Conservation (phyloP, 2,888 invertebrate genomes). For the Drosophila incognita region DNA sequence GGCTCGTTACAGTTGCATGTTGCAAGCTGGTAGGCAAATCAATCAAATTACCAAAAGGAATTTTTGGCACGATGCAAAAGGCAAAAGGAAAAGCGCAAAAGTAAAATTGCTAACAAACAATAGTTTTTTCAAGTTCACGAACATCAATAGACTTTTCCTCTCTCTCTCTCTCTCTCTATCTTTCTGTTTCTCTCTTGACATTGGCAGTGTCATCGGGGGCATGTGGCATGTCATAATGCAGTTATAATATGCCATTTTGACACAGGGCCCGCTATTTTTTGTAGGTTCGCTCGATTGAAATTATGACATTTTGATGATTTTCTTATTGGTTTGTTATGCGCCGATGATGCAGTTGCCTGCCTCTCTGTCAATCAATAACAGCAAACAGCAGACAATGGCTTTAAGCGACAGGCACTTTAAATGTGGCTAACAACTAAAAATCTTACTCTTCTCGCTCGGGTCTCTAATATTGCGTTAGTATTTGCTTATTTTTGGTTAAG, state of each 20-base stretch:
- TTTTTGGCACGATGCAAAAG: slow-evolving; percentile 48
- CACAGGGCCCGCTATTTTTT: slow-evolving; percentile 37
- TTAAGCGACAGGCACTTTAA: slow-evolving; percentile 57
- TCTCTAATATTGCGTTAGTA: slow-evolving; percentile 19
- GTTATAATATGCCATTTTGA: slow-evolving; percentile 76
- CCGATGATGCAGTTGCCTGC: slow-evolving; percentile 35
- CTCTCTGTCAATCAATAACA: slow-evolving; percentile 52
- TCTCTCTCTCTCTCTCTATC: slow-evolving; percentile 1
- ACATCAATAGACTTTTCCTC: slow-evolving; percentile 16
- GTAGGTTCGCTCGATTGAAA: slow-evolving; percentile 62
- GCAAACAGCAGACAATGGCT: neutral
- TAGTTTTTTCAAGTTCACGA: slow-evolving; percentile 67
- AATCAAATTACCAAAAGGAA: slow-evolving; percentile 71
- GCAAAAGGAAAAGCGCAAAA: slow-evolving; percentile 27
- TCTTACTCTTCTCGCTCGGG: slow-evolving; percentile 27
- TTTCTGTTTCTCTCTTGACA: slow-evolving; percentile 19
- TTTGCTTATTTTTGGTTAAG: slow-evolving; percentile 17
- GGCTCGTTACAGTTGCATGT: slow-evolving; percentile 79
- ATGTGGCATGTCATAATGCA: slow-evolving; percentile 80
- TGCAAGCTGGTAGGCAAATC: slow-evolving; percentile 65
- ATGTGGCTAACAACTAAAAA: neutral
- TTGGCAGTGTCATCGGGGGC: slow-evolving; percentile 41
- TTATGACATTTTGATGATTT: slow-evolving; percentile 84
- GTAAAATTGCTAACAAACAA: slow-evolving; percentile 38
- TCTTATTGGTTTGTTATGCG: slow-evolving; percentile 81